Percentiles rank a stretch among this genome's conserved stretches.
Evolutionary conservation across 64 coral and sea anemone genomes (phyloP).

Genomic region (Montipora cactus): DNA sequence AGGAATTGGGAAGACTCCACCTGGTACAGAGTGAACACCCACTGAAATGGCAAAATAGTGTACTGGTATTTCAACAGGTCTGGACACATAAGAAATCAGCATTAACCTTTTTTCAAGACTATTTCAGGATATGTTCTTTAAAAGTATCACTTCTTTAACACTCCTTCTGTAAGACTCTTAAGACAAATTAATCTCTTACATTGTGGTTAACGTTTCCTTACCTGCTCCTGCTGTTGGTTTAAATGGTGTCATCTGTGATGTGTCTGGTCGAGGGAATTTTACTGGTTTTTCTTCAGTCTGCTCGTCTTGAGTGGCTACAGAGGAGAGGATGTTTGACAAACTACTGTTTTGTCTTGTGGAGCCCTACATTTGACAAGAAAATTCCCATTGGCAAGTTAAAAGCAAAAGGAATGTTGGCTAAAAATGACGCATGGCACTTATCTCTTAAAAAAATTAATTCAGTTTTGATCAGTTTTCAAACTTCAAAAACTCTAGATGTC

Average conservation of each 20-base stretch:
- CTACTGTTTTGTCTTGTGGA: constrained; percentile 69
- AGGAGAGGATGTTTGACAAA: constrained; percentile 19
- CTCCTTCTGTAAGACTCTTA: too few relatives aligned
- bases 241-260: constrained; percentile 95
- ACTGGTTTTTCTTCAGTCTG: constrained; percentile 75
- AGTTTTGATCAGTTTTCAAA: too few relatives aligned
- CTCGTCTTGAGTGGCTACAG: constrained; percentile 63
- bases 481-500: too few relatives aligned
- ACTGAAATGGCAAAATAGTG: constrained; percentile 33
- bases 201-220: background rate
- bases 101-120: too few relatives aligned
- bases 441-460: too few relatives aligned
- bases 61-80: background rate
- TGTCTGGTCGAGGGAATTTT: constrained; percentile 80
- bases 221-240: constrained; percentile 90
- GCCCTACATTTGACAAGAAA: constrained; percentile 5
- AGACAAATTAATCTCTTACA: too few relatives aligned
- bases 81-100: too few relatives aligned
- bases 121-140: too few relatives aligned
- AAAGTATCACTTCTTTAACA: too few relatives aligned
- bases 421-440: too few relatives aligned
- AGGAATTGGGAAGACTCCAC: constrained; percentile 96
- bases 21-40: constrained; percentile 92
- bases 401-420: too few relatives aligned
- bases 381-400: too few relatives aligned